phyloP scores from a whole-genome alignment of 2,797 vertebrate species.

The Gymnopithys bicolor region DNA sequence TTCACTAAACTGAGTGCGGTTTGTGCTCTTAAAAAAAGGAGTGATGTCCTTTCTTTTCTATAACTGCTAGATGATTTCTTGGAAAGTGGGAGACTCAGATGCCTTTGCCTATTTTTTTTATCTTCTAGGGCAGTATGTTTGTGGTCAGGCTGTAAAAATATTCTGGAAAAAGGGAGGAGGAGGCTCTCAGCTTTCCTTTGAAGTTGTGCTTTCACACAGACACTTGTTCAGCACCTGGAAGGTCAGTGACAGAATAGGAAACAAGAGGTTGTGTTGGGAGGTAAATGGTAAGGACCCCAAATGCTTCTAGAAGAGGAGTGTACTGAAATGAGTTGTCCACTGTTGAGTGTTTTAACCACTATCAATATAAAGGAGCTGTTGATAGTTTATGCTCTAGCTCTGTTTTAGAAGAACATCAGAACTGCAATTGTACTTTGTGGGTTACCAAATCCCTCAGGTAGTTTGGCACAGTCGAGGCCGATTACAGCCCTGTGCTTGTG shows the following conservation, averaged over 20 bases:
- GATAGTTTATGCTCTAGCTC: not conserved
- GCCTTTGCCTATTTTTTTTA: not conserved
- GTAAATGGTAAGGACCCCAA: not conserved
- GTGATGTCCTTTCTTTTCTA: not conserved
- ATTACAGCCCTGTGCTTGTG: not conserved
- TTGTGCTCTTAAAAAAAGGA: not conserved
- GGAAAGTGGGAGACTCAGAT: not conserved
- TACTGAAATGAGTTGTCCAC: not conserved
- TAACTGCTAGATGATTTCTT: not conserved
- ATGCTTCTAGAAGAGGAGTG: not conserved
- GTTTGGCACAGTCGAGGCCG: not conserved
- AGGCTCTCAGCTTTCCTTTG: not conserved
- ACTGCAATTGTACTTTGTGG: not conserved
- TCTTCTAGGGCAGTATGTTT: not conserved
- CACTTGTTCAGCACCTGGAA: not conserved
- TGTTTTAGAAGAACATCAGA: not conserved
- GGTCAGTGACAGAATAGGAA: not conserved
- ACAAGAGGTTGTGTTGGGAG: fast-evolving
- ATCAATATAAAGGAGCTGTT: not conserved
- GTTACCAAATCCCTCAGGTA: not conserved
- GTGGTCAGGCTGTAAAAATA: not conserved
- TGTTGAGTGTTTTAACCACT: not conserved
- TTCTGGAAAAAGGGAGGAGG: not conserved
- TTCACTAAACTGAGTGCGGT: not conserved
- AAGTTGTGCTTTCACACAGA: not conserved